A percentile compares a stretch with the other conserved stretches of the same genome.
Evolutionary conservation across 1,140 invertebrate genomes (phyloP).

Genomic region (Penaeus vannamei): DNA sequence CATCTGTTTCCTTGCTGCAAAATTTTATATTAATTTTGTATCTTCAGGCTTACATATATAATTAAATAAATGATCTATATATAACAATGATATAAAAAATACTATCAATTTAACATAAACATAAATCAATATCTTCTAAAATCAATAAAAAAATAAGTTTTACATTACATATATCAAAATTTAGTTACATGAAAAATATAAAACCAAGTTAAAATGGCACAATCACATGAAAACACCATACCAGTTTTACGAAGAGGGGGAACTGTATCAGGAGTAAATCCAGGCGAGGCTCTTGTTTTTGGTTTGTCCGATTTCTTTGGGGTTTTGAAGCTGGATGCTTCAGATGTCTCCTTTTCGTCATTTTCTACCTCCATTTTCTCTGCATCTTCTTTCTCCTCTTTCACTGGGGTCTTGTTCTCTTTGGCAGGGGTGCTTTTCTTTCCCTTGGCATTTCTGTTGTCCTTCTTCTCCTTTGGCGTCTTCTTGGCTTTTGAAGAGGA

Average conservation of each 20-base stretch:
- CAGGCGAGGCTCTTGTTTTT: slow-evolving; percentile 20
- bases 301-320: background rate
- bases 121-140: too few relatives aligned
- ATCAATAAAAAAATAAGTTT: background rate
- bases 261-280: slow-evolving; percentile 37
- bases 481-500: too few relatives aligned
- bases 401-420: background rate
- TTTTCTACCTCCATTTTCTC: too few relatives aligned
- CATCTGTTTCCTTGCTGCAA: slow-evolving; percentile 61
- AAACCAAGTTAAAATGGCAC: too few relatives aligned
- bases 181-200: background rate
- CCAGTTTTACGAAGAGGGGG: slow-evolving; percentile 13
- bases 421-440: background rate
- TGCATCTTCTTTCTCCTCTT: background rate
- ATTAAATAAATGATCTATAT: background rate
- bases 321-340: too few relatives aligned
- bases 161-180: background rate
- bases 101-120: background rate
- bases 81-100: background rate
- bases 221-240: too few relatives aligned
- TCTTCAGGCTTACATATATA: background rate
- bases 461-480: too few relatives aligned
- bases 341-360: too few relatives aligned
- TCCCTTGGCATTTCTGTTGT: slow-evolving; percentile 13
- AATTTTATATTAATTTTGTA: background rate